A percentile compares a stretch with the other conserved stretches of the same genome.
These are phyloP conservation scores for western clawed frog (Xenopus tropicalis) DNA, from an alignment of 2,113 vertebrate genomes.

Conservation along the genomic window UCB_Xtro_10.0 CM004446.2:67986001-67986500, in stretches of 20 bases:
- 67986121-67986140: neutral
- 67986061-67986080: neutral
- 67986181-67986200: neutral
- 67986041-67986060: neutral
- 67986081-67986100: neutral
- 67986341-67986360: neutral
- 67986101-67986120: neutral
- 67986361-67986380: no score
- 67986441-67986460: no score
- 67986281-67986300: neutral
- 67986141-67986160: neutral
- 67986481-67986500: no score
- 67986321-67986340: neutral
- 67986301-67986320: neutral
- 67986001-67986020: neutral
- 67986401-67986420: no score
- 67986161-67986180: constrained; percentile 3
- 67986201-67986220: neutral
- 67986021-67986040: constrained; percentile 1
- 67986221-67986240: neutral
- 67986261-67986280: neutral
- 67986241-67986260: neutral
- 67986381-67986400: no score
- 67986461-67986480: no score
- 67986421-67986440: no score